phyloP scores from a whole-genome alignment of 1,140 invertebrate species.

The Eumeta japonica region DNA sequence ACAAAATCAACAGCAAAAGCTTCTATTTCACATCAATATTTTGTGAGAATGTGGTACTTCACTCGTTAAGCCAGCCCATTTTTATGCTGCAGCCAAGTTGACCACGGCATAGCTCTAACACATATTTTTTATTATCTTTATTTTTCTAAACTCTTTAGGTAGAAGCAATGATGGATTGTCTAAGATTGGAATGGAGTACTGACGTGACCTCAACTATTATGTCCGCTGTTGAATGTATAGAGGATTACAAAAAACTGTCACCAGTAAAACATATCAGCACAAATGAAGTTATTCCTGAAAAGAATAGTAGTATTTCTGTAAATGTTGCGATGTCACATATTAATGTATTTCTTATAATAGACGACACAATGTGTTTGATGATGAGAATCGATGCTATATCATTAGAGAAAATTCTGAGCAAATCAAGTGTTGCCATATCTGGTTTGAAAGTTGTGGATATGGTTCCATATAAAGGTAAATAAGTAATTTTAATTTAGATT shows the following conservation, averaged over 20 bases:
- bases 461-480: constrained; percentile 41
- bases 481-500: constrained; percentile 7
- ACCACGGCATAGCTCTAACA: no score
- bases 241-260: constrained; percentile 24
- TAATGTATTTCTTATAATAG: constrained; percentile 44
- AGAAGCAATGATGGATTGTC: constrained; percentile 54
- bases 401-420: constrained; percentile 31
- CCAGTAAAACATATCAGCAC: not conserved
- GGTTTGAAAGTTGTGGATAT: constrained; percentile 50
- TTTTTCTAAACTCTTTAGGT: constrained; percentile 25
- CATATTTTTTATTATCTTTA: no score
- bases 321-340: constrained; percentile 50
- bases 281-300: constrained; percentile 8
- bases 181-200: constrained; percentile 45
- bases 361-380: constrained; percentile 44
- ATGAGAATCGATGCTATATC: constrained; percentile 45
- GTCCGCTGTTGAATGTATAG: constrained; percentile 30
- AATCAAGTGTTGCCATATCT: constrained; percentile 36
- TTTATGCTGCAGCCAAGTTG: no score
- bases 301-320: constrained; percentile 27
- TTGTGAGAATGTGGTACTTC: no score
- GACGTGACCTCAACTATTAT: constrained; percentile 35
- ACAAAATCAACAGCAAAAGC: no score
- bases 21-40: no score
- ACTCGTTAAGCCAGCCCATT: no score